Conservation (phyloP, 1,140 invertebrate genomes). For the Venustaconcha ellipsiformis region DNA sequence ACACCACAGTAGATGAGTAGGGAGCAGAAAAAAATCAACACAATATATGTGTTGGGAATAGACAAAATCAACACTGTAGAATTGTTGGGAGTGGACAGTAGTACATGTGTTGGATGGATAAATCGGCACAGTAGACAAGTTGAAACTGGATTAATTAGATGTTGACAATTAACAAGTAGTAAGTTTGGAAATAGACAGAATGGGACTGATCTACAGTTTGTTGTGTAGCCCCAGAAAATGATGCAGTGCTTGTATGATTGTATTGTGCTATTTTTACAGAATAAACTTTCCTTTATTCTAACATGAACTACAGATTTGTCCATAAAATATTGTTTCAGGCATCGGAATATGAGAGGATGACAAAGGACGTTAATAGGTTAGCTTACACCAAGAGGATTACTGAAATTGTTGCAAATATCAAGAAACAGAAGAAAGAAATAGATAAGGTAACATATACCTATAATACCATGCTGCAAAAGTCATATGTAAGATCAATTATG, state of each 20-base stretch:
- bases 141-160: no score
- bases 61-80: no score
- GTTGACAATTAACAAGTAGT: neutral
- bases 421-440: constrained; percentile 93
- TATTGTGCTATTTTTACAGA: neutral
- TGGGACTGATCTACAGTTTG: neutral
- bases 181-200: neutral
- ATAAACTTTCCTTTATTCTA: neutral
- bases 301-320: neutral
- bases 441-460: constrained; percentile 74
- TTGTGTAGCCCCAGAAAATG: neutral
- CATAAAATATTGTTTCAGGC: constrained; percentile 63
- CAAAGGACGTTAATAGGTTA: constrained; percentile 78
- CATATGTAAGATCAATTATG: no score
- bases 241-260: neutral
- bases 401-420: constrained; percentile 94
- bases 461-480: no score
- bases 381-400: constrained; percentile 91
- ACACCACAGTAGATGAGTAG: no score
- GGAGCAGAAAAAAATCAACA: no score
- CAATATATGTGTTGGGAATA: no score
- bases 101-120: no score
- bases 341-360: constrained; percentile 79
- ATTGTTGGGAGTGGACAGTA: no score
- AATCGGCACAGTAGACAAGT: no score